Evolutionary conservation across 2,113 vertebrate genomes (phyloP).

Genomic region (Nothobranchius furzeri): DNA sequence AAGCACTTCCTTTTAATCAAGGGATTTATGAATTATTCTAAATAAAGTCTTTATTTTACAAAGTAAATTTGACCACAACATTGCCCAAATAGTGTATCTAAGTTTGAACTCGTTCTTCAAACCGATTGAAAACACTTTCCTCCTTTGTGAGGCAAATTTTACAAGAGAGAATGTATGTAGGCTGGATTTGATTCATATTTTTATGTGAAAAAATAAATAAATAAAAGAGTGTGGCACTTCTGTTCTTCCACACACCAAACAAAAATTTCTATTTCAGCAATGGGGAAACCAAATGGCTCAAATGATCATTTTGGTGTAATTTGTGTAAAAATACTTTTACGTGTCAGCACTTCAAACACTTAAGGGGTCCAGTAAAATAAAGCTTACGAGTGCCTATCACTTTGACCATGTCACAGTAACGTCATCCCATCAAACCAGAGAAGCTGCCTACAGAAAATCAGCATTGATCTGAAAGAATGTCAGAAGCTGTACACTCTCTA

Average conservation of each 20-base stretch:
- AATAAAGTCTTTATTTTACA: too few species aligned
- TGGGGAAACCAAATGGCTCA: background rate
- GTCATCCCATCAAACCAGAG: slow-evolving; percentile 22
- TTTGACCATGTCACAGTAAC: slow-evolving; percentile 67
- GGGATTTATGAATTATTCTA: too few species aligned
- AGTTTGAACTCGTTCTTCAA: too few species aligned
- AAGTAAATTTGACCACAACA: too few species aligned
- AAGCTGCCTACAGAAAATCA: background rate
- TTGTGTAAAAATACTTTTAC: background rate
- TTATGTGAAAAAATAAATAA: too few species aligned
- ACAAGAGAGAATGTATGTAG: too few species aligned
- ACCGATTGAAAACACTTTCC: too few species aligned
- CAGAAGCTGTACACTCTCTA: slow-evolving; percentile 9
- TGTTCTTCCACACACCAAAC: slow-evolving; percentile 5
- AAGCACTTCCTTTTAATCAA: too few species aligned
- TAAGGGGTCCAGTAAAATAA: background rate
- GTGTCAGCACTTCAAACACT: background rate
- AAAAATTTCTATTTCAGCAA: background rate
- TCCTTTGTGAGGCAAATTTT: too few species aligned
- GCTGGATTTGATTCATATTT: too few species aligned
- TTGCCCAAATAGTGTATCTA: too few species aligned
- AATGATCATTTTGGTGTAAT: background rate
- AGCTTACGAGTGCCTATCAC: slow-evolving; percentile 51
- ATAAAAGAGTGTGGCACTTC: background rate
- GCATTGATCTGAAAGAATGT: too few species aligned